Evolutionary conservation across 1,140 invertebrate species (phyloP).

Genomic region (Zaprionus nigranus): DNA sequence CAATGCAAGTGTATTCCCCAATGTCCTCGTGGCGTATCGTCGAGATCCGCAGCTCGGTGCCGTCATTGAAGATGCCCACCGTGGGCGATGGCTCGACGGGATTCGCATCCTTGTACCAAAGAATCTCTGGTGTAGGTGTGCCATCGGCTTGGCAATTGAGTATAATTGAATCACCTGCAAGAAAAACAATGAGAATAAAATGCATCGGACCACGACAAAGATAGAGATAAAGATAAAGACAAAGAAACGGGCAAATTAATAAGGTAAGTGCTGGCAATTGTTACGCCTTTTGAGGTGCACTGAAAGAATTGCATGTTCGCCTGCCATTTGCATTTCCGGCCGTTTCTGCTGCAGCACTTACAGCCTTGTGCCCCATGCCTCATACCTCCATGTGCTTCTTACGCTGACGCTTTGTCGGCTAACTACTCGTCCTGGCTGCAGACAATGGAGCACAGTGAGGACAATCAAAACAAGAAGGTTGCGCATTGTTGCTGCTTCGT

Average conservation of each 20-base stretch:
- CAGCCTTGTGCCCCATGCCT: background rate
- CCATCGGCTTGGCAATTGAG: slow-evolving; percentile 97
- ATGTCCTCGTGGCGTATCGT: slow-evolving; percentile 96
- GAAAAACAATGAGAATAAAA: slow-evolving; percentile 34
- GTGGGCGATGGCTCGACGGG: slow-evolving; percentile 94
- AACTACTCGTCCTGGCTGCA: slow-evolving; percentile 42
- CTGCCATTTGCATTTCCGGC: slow-evolving; percentile 29
- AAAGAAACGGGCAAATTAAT: slow-evolving; percentile 64
- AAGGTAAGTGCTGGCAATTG: slow-evolving; percentile 72
- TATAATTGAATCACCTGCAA: slow-evolving; percentile 94
- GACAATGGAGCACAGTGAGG: slow-evolving; percentile 63
- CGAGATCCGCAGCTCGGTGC: slow-evolving; percentile 95
- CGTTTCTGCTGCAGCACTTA: slow-evolving; percentile 9
- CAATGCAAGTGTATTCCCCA: slow-evolving; percentile 97
- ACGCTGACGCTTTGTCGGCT: slow-evolving; percentile 16
- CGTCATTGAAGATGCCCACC: slow-evolving; percentile 95
- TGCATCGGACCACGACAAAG: background rate
- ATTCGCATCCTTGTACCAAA: slow-evolving; percentile 96
- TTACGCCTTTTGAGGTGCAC: slow-evolving; percentile 49
- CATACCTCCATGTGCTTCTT: background rate
- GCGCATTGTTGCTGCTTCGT: slow-evolving; percentile 13
- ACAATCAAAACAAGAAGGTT: slow-evolving; percentile 11
- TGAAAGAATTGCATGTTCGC: slow-evolving; percentile 34
- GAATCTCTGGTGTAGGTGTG: slow-evolving; percentile 94
- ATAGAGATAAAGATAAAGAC: slow-evolving; percentile 19